A percentile compares a stretch with the other conserved stretches of the same genome.
Evolutionary conservation across 2,888 invertebrate species (phyloP).

Genomic region (Pyrrhosoma nymphula): DNA sequence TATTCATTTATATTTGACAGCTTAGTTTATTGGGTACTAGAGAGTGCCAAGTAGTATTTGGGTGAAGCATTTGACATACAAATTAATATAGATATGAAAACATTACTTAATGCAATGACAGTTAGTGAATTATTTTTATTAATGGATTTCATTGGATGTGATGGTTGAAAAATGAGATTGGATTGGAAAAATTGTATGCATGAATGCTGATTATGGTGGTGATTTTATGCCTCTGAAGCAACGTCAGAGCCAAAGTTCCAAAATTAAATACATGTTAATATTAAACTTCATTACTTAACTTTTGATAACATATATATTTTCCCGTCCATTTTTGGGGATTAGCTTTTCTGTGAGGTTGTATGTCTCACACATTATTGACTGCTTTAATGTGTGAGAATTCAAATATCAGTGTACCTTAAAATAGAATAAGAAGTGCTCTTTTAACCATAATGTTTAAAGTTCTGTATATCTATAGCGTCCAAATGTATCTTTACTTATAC

Average conservation of each 20-base stretch:
- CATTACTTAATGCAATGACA: background rate
- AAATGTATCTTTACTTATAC: background rate
- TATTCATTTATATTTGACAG: too few relatives aligned
- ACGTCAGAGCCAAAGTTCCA: background rate
- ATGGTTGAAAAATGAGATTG: background rate
- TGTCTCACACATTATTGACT: background rate
- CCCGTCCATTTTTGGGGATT: constrained; percentile 13
- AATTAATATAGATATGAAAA: too few relatives aligned
- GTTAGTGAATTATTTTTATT: background rate
- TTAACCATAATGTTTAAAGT: background rate
- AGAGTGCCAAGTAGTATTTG: too few relatives aligned
- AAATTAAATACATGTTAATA: background rate
- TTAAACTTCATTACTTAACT: background rate
- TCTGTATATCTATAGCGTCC: background rate
- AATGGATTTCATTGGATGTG: background rate
- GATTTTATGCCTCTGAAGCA: background rate
- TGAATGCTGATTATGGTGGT: background rate
- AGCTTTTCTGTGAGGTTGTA: background rate
- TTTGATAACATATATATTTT: constrained; percentile 9
- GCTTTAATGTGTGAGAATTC: background rate
- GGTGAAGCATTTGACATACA: too few relatives aligned
- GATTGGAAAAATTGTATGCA: background rate
- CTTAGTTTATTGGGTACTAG: too few relatives aligned
- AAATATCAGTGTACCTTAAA: background rate
- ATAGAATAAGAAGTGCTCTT: background rate